Evolutionary conservation across 2,113 vertebrate species (phyloP), one percentile per base, ranked within the genome.

Genomic region (Uria lomvia): DNA sequence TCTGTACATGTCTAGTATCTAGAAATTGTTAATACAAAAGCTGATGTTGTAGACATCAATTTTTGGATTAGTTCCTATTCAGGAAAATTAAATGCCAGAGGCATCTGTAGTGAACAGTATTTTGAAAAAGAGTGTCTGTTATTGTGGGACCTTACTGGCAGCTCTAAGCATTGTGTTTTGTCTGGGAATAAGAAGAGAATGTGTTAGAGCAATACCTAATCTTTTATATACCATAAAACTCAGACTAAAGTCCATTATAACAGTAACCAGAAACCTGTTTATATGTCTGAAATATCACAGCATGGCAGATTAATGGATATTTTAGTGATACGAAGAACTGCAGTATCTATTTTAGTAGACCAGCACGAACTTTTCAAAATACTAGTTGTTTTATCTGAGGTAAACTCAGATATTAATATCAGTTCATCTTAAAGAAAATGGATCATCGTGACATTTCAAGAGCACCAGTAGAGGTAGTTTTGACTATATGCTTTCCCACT

Each of bases 41-140:
- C 53, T 62, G 11, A n/a, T 88, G 21, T 30, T 77, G n/a, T 49
- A 88, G 66, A 49, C 20, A 23, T 27, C 2, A 47, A 16, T 43
- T 92, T 95, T 73, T 92, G 55, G 38, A 92, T 12, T 23, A 45
- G 8, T 30, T 73, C 24, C 12, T 82, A 9, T 36, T 81, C 40
- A 90, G 81, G 53, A 90, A 58, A 29, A 27, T 65, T 68, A 50
- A 90, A 72, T 79, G 15, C n/a, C 65, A 36, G 42, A 77, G n/a
- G 22, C 32, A 71, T 74, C 22, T 74, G 21, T 59, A 56, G 23
- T 77, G 59, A 94, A 38, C 13, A 29, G 6, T 74, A 63, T 90
- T 92, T 90, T 96, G 79, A 91, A 93, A 86, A 94, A 93, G 32
- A 63, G 10, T 74, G 22, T 80, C 75, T 94, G 67, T 52, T 86